These are phyloP conservation scores for Isurus oxyrinchus DNA, from an alignment of 2,113 vertebrate genomes.

Conservation along the genomic window DNA sequence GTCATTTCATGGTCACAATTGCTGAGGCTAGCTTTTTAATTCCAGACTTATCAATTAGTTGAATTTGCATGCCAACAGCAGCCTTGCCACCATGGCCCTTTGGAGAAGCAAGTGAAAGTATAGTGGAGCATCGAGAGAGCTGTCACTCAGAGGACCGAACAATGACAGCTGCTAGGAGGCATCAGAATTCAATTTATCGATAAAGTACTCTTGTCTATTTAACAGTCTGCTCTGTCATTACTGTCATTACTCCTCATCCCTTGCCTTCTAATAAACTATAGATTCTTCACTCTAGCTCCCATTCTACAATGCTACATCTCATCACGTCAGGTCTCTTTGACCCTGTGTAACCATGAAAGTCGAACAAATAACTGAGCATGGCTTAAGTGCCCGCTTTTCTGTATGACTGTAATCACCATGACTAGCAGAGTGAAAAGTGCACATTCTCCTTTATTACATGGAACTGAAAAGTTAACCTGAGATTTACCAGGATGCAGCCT, in stretches of 20 bases:
- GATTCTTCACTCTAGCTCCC: not conserved
- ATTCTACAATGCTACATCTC: not conserved
- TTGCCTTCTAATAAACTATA: not conserved
- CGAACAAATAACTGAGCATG: not conserved
- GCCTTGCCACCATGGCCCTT: not conserved
- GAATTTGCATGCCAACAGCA: not conserved
- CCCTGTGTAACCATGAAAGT: not conserved
- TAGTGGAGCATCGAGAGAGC: not conserved
- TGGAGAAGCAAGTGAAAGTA: not conserved
- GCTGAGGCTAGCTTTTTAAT: not conserved
- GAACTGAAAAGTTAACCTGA: not conserved
- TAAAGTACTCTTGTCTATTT: not conserved
- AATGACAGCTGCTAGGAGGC: not conserved
- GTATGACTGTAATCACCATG: not conserved
- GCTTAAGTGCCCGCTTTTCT: not conserved
- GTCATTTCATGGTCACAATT: not conserved
- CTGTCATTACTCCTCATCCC: not conserved
- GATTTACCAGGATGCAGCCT: not conserved
- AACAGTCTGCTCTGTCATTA: not conserved
- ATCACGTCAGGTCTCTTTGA: not conserved
- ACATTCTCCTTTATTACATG: not conserved
- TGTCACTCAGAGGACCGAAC: not conserved
- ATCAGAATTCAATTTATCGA: not conserved
- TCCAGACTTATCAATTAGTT: not conserved
- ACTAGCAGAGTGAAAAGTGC: not conserved